Conservation (phyloP, 2,888 invertebrate species). For the Hetaerina titia region DNA sequence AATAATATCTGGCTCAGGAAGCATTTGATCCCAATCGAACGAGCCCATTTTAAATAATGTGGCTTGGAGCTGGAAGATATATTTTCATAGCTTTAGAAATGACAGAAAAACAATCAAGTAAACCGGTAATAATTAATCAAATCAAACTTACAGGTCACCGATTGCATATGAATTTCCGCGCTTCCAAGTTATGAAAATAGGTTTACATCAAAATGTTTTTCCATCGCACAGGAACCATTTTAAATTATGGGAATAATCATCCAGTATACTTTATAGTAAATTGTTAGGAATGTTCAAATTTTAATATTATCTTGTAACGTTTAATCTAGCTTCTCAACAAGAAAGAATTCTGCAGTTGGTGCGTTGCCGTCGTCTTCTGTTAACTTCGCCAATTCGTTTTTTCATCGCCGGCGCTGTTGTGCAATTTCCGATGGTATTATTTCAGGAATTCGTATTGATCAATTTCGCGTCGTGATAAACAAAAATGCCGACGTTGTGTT, state of each 20-base stretch:
- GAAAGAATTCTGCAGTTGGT: conserved; percentile 29
- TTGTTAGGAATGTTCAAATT: background rate
- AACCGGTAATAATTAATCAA: background rate
- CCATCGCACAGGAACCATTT: background rate
- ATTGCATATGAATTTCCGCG: conserved; percentile 56
- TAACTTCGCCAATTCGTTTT: conserved; percentile 13
- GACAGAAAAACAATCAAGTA: no score
- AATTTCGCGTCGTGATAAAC: background rate
- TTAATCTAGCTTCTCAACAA: background rate
- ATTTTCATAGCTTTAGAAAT: background rate
- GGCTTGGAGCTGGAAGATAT: conserved; percentile 12
- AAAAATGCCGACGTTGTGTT: no score
- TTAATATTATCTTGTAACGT: background rate
- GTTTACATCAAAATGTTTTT: background rate
- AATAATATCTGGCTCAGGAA: conserved; percentile 77
- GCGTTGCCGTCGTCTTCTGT: conserved; percentile 33
- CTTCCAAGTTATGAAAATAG: conserved; percentile 49
- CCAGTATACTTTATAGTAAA: background rate
- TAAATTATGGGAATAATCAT: background rate
- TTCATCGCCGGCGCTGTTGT: conserved; percentile 40
- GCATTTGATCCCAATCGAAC: conserved; percentile 73
- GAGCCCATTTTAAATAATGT: conserved; percentile 50
- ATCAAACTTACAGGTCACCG: conserved; percentile 48
- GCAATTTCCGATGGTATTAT: background rate
- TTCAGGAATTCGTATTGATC: background rate